Base-by-base conservation (phyloP, 1,140 invertebrate genomes). In the Monochamus saltuarius region DNA sequence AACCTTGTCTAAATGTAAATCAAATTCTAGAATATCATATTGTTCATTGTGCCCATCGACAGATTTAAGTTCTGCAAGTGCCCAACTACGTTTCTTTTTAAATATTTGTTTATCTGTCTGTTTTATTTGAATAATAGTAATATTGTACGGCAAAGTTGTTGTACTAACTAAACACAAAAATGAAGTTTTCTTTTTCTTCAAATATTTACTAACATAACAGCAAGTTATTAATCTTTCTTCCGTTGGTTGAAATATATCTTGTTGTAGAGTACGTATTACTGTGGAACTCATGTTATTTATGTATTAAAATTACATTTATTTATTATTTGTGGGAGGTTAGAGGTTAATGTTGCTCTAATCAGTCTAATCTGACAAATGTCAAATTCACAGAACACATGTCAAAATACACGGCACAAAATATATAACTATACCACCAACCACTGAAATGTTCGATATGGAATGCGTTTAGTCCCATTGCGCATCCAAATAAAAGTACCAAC, bases 1-100 rank as follows among this genome's bases (percentile, higher is more conserved):
- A 9, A 88, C 78, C 79, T 95, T 94, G 73, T 96, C 93, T 73
- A 94, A 86, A 65, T 90, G 85, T 50, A 97, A 77, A 76, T 95
- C 92, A 78, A 97, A 90, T 65, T 95, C 92, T 63, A 85, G 81
- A 0, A 84, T 86, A 54, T 93, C 88, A 59, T 71, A 79, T 52
- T 76, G 73, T 54, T 82, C 79, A 59, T 76, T 84, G 68, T 87
- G 87, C 11, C 90, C 92, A 81, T 95, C 91, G 0, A 94, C 83
- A 38, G 82, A 79, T 79, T 89, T 89, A 11, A 95, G 79, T 71
- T 92, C 89, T 51, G 83, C 82, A 54, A 95, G 72, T 53, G 82
- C 74, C 92, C 93, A 95, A 16, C 83, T 84, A 34, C 87, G 81
- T 76, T 94, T 94, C 66, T 90, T 90, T 73, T 94, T 94, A 73